Evolutionary conservation across 2,888 invertebrate species (phyloP), one percentile per base, ranked within the genome.

Genomic region (Drosophila prolongata): DNA sequence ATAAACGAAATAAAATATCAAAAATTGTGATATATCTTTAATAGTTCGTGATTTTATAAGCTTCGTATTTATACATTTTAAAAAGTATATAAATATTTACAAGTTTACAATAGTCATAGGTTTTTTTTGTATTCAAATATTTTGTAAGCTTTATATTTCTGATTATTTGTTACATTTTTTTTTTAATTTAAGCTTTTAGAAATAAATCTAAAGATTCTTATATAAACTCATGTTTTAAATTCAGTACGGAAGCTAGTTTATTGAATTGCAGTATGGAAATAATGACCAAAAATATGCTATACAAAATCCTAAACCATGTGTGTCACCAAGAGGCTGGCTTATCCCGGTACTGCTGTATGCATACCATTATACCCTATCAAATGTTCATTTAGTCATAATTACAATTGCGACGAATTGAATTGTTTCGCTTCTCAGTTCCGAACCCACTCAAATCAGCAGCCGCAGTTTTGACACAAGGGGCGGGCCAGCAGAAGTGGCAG

Each of bases 401-500:
- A 6, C 42, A 10, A 44, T 49, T 16, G 40, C 61, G 52, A 6
- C 37, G 49, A 72, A 77, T 75, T 89, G 68, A 89, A 87, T 78
- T 89, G 89, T 78, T 89, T 85, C 74, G 78, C 69, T 66, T 62
- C 43, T 49, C 43, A 40, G 40, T 38, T 53, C 55, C 30, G 19
- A 58, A 40, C 47, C 47, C 56, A 56, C 50, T 66, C 59, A 53
- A 88, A 87, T 87, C 86, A 89, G 89, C 86, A 80, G 77, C 19
- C 44, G 64, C 77, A 83, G 89, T 89, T 87, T 76, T 87, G 86
- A 87, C 86, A 87, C 84, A 77, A 88, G 66, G 80, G 86, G 86
- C 86, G 86, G 89, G 40, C 72, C 70, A 42, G 69, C 16, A 52
- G 64, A 73, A 13, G n/a, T n/a, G 19, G 24, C 55, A 64, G 75